Evolutionary conservation across 2,888 invertebrate species (phyloP).

Genomic region (Cacoxenus indagator): DNA sequence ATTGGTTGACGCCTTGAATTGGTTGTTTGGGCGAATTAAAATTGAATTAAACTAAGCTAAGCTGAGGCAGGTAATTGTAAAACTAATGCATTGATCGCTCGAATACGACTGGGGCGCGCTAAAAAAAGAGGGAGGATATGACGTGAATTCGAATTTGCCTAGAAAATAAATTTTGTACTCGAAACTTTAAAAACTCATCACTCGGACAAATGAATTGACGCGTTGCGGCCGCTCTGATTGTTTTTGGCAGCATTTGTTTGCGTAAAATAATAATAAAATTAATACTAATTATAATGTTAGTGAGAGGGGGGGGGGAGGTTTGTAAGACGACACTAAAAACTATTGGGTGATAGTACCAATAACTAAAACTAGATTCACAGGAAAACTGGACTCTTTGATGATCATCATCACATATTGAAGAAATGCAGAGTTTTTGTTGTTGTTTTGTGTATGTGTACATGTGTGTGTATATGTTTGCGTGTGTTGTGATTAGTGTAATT

Average conservation of each 20-base stretch:
- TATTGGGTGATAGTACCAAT: slow-evolving; percentile 43
- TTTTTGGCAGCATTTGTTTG: slow-evolving; percentile 11
- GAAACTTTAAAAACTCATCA: too few species aligned
- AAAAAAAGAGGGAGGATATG: too few species aligned
- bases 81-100: too few species aligned
- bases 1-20: too few species aligned
- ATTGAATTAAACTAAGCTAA: too few species aligned
- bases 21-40: background rate
- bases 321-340: slow-evolving; percentile 38
- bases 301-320: too few species aligned
- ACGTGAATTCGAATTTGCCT: too few species aligned
- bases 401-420: slow-evolving; percentile 46
- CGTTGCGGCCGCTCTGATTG: background rate
- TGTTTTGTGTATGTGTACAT: slow-evolving; percentile 19
- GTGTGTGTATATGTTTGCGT: slow-evolving; percentile 17
- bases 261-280: slow-evolving; percentile 30
- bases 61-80: too few species aligned
- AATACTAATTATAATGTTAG: too few species aligned
- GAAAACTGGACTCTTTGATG: slow-evolving; percentile 59
- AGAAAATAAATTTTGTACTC: too few species aligned
- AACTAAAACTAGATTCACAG: slow-evolving; percentile 61
- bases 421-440: slow-evolving; percentile 39
- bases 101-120: too few species aligned
- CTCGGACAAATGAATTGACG: background rate
- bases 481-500: slow-evolving; percentile 25